Base-by-base conservation (phyloP, 2,888 invertebrate species). In the Blera fallax region DNA sequence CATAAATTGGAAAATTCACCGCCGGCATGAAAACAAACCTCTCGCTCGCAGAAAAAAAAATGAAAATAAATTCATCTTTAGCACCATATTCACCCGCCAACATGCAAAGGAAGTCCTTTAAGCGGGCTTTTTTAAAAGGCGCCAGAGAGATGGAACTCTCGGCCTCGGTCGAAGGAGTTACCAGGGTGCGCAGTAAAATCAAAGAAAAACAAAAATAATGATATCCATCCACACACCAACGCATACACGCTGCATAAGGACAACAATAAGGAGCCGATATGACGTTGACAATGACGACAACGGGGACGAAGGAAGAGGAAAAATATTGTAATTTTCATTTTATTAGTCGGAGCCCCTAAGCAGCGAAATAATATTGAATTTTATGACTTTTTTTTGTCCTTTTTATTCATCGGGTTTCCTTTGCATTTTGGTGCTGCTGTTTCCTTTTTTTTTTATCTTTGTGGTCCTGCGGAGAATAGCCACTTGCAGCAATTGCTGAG, bases 1-100 rank as follows among this genome's bases (percentile, higher is more conserved):
- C 64, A 84, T 84, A 84, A 84, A 80, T 84, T 84, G 84, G 45
- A 80, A 84, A 80, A 80, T 80, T 80, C 84, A 74, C 74, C 84
- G 52, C 74, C 69, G 80, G 74, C 84, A 76, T 64, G 62, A 79
- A 84, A 73, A 79, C 72, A 79, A 78, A 69, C 64, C 70, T 48
- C 34, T 74, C 29, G 62, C 45, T 67, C 27, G 40, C 27, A 43
- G 56, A 40, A 79, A 73, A 48, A 84, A n/a, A n/a, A n/a, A n/a
- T n/a, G n/a, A n/a, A n/a, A n/a, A n/a, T n/a, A n/a, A 67, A 76
- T 77, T 76, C 76, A 56, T 70, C 62, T 64, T 70, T 37, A 62
- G 54, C 72, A 27, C 21, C 56, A 48, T 45, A 58, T 65, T 72
- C 72, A 67, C 52, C 34, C 70, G 56, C 6, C 34, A 29, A 27